Evolutionary conservation across 2,113 vertebrate genomes (phyloP).

Genomic region (Rhinichthys klamathensis): DNA sequence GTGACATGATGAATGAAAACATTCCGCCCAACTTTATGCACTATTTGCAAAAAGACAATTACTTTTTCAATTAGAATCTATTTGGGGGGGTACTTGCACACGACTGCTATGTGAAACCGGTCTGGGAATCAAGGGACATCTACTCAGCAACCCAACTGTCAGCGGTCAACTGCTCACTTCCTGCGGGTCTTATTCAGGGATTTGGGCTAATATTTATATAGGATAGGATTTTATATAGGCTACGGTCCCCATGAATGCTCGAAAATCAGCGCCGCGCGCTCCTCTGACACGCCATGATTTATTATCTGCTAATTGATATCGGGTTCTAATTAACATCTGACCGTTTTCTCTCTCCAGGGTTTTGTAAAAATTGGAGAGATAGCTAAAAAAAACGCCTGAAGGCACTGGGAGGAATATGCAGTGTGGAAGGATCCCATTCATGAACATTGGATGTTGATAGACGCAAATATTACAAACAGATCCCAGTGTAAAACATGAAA

Average conservation of each 20-base stretch:
- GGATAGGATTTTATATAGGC: slow-evolving; percentile 71
- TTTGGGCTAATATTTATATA: slow-evolving; percentile 77
- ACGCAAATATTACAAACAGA: slow-evolving; percentile 9
- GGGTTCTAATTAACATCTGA: slow-evolving; percentile 63
- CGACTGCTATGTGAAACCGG: slow-evolving; percentile 29
- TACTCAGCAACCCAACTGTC: slow-evolving; percentile 66
- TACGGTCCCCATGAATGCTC: slow-evolving; percentile 61
- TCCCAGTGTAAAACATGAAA: background rate
- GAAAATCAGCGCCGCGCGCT: slow-evolving; percentile 62
- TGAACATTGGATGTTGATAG: slow-evolving; percentile 14
- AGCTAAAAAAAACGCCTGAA: slow-evolving; percentile 26
- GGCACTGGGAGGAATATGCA: slow-evolving; percentile 9
- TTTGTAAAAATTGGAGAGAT: slow-evolving; percentile 29
- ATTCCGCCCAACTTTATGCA: background rate
- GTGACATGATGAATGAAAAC: no score
- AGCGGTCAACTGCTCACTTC: slow-evolving; percentile 74
- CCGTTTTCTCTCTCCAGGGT: slow-evolving; percentile 35
- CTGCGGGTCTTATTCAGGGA: slow-evolving; percentile 68
- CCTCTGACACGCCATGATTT: slow-evolving; percentile 67
- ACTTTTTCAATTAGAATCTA: background rate
- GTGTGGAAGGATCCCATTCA: slow-evolving; percentile 3
- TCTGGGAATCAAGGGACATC: slow-evolving; percentile 62
- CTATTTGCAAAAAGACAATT: background rate
- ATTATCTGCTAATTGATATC: slow-evolving; percentile 71
- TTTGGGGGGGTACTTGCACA: background rate